Conservation (phyloP, 2,797 vertebrate species). For the Lycodopsis pacificus region DNA sequence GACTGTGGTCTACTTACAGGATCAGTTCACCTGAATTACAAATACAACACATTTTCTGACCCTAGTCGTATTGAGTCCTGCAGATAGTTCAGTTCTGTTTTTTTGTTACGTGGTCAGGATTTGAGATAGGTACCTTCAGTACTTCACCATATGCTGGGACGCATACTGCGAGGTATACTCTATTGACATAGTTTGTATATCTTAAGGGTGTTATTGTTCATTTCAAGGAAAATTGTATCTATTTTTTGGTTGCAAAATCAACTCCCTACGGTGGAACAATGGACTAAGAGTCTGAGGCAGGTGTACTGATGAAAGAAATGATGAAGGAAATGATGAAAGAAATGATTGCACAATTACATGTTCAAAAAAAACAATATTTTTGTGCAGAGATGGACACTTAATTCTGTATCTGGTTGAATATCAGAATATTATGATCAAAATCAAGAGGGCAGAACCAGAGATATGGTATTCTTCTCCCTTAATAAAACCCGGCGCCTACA, state of each 20-base stretch:
- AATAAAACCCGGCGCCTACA: too few relatives aligned
- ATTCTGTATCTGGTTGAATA: background rate
- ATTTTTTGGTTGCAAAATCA: background rate
- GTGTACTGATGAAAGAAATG: background rate
- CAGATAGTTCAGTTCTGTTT: background rate
- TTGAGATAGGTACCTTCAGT: background rate
- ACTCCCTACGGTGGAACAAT: background rate
- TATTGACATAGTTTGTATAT: background rate
- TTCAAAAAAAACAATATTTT: background rate
- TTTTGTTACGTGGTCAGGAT: background rate
- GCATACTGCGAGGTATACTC: background rate
- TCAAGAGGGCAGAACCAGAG: too few relatives aligned
- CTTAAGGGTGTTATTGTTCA: background rate
- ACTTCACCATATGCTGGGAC: background rate
- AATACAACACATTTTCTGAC: background rate
- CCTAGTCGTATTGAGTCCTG: background rate
- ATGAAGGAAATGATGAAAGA: background rate
- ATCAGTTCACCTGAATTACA: slow-evolving; percentile 7
- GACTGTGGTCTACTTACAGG: slow-evolving; percentile 26
- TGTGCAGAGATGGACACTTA: background rate
- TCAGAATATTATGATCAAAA: background rate
- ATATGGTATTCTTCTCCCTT: too few relatives aligned
- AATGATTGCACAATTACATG: background rate
- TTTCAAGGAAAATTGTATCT: background rate
- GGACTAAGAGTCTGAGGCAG: background rate